phyloP scores from a whole-genome alignment of 2,113 vertebrate species.

The Nipponia nippon region DNA sequence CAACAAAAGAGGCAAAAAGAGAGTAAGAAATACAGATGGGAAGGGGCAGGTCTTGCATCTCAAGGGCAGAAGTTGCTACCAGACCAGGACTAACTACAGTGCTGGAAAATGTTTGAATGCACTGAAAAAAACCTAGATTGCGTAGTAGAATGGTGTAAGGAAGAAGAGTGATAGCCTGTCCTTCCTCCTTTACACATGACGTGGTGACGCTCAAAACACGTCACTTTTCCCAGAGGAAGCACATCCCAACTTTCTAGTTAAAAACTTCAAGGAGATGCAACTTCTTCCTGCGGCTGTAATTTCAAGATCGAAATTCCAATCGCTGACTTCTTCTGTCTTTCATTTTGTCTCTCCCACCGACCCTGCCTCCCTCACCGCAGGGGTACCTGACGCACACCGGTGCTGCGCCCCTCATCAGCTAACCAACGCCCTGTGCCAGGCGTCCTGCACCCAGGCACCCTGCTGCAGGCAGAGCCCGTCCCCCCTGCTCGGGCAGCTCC shows the following conservation, averaged over 20 bases:
- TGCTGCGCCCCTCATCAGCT: not conserved
- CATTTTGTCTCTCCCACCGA: not conserved
- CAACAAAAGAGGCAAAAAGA: not conserved
- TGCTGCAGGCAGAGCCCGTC: accelerated
- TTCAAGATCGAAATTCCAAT: not conserved
- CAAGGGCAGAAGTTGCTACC: not conserved
- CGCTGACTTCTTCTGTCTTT: accelerated
- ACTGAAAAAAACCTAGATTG: not conserved
- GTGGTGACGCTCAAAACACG: accelerated
- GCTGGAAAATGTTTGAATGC: not conserved
- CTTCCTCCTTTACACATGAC: not conserved
- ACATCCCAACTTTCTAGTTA: not conserved
- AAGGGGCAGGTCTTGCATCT: not conserved
- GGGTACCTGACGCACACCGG: accelerated
- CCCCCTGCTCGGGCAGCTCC: not conserved
- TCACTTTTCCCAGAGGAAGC: not conserved
- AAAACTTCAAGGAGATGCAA: not conserved
- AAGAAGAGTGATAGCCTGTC: not conserved
- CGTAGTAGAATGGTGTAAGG: accelerated
- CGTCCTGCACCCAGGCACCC: not conserved
- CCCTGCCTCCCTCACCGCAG: not conserved
- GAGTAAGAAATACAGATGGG: not conserved
- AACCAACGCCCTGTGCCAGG: not conserved
- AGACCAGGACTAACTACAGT: not conserved
- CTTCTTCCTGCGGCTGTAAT: not conserved